Evolutionary conservation across 1,140 invertebrate genomes (phyloP).

Genomic region (Drosophila triauraria): DNA sequence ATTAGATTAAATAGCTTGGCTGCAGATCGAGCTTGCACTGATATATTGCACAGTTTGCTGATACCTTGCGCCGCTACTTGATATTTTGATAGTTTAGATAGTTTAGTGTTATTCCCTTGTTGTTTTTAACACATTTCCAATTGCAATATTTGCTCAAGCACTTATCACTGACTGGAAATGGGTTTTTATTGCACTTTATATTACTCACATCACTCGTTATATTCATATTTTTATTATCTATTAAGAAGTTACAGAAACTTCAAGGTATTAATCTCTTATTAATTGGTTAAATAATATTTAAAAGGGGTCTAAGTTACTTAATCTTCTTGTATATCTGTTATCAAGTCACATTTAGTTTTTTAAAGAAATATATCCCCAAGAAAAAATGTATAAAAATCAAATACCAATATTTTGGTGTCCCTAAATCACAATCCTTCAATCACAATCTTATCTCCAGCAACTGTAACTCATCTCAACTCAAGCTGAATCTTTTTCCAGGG

Average conservation of each 20-base stretch:
- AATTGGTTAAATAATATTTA: neutral
- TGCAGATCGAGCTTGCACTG: neutral
- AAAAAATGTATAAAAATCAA: neutral
- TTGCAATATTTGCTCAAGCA: slow-evolving; percentile 23
- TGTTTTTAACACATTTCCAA: slow-evolving; percentile 36
- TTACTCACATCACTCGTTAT: neutral
- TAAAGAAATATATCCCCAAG: neutral
- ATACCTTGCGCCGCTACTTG: neutral
- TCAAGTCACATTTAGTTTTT: neutral
- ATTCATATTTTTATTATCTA: neutral
- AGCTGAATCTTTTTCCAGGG: slow-evolving; percentile 8
- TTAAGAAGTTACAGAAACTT: neutral
- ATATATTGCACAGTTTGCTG: slow-evolving; percentile 9
- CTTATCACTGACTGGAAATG: slow-evolving; percentile 1
- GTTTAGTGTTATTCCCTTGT: slow-evolving; percentile 16
- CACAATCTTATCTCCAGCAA: slow-evolving; percentile 3
- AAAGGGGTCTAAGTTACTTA: neutral
- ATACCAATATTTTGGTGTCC: neutral
- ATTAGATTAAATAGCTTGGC: neutral
- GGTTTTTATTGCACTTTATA: slow-evolving; percentile 3
- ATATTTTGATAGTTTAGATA: slow-evolving; percentile 7
- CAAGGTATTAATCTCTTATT: neutral
- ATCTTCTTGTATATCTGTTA: too few species aligned
- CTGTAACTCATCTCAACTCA: slow-evolving; percentile 10
- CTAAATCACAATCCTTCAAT: slow-evolving; percentile 20